Conservation (phyloP, 2,888 invertebrate genomes). For the Ceraclea dissimilis region DNA sequence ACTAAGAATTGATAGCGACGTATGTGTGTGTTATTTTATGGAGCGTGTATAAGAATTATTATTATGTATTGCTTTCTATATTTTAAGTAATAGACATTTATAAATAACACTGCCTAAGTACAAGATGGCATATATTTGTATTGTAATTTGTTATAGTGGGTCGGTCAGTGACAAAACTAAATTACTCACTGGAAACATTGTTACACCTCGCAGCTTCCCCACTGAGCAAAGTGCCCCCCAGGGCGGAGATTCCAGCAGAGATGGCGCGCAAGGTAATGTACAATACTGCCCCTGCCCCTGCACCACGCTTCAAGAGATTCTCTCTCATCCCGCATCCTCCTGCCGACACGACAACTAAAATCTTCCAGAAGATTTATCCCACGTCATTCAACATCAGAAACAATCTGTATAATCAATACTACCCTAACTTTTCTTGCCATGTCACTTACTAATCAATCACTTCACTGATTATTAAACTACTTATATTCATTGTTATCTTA, state of each 20-base stretch:
- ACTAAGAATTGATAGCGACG: too few species aligned
- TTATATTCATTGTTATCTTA: background rate
- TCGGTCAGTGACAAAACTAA: conserved; percentile 29
- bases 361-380: conserved; percentile 7
- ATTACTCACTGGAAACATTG: conserved; percentile 48
- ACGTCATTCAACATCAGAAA: background rate
- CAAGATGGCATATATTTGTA: background rate
- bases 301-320: conserved; percentile 9
- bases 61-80: too few species aligned
- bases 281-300: background rate
- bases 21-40: too few species aligned
- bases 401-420: background rate
- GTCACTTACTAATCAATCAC: conserved; percentile 7
- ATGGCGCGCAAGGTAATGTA: conserved; percentile 45
- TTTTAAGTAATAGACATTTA: too few species aligned
- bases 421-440: conserved; percentile 9
- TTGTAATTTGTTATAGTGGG: conserved; percentile 16
- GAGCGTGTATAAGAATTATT: too few species aligned
- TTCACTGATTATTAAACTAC: too few species aligned
- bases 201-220: conserved; percentile 49
- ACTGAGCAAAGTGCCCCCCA: conserved; percentile 48
- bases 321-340: conserved; percentile 31
- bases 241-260: conserved; percentile 44
- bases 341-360: conserved; percentile 7
- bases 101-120: too few species aligned